Base-by-base conservation (phyloP, 53 echinoderm and acorn worm species). In the Paracentrotus lividus region DNA sequence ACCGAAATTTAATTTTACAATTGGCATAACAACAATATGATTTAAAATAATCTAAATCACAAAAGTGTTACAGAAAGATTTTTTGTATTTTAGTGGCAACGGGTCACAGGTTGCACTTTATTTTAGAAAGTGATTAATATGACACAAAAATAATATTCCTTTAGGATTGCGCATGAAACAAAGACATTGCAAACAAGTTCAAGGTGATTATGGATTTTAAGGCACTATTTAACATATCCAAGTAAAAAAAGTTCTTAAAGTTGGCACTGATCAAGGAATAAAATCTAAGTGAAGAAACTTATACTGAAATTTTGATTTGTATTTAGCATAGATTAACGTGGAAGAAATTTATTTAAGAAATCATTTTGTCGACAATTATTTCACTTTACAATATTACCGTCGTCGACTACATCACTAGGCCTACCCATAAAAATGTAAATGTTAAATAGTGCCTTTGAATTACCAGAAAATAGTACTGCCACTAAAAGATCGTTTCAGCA, bases 101-200 rank as follows among this genome's bases (percentile, higher is more conserved):
- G n/a, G n/a, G n/a, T n/a, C n/a, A n/a, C n/a, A n/a, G n/a, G 52
- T 52, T 52, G 10, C 52, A 52, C 52, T 15, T 15, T 52, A 15
- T 52, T 2, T 52, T 12, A n/a, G n/a, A n/a, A n/a, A n/a, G n/a
- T n/a, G n/a, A n/a, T n/a, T n/a, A n/a, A n/a, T n/a, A 52, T 52
- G 15, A 52, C 57, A 57, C 21, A 20, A 10, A 18, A 57, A 10
- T 57, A 2, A 10, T 55, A 55, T 55, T 55, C 57, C 16, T 57
- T 57, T 21, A 57, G 57, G 72, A 18, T 38, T 38, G 7, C 36
- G 72, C 72, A 72, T 72, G 72, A 72, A 72, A 72, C 72, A 72
- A 40, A 72, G 36, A 40, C 16, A 72, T 38, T 40, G 72, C 64
- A 64, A 64, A 64, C 8, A 64, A 64, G 8, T 31, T 31, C 12